Percentiles rank a stretch among this genome's conserved stretches.
Evolutionary conservation across 2,888 invertebrate genomes (phyloP).

Genomic region (Papilio elwesi): DNA sequence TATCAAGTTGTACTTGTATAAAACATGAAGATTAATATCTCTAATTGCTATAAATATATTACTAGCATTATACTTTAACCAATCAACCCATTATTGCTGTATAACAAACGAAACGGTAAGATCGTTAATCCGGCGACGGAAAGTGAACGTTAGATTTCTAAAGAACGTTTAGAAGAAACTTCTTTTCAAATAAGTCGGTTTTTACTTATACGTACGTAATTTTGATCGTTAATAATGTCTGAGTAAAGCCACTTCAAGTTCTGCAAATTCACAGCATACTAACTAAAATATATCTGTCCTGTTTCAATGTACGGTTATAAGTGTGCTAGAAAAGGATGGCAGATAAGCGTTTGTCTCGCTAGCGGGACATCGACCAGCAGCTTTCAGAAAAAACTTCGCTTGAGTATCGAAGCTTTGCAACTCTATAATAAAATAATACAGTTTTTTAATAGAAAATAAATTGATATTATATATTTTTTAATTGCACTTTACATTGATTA

Average conservation of each 20-base stretch:
- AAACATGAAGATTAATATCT: slow-evolving; percentile 38
- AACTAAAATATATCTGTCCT: slow-evolving; percentile 58
- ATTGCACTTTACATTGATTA: background rate
- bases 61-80: slow-evolving; percentile 61
- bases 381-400: slow-evolving; percentile 80
- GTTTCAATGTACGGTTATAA: slow-evolving; percentile 55
- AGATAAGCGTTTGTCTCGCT: slow-evolving; percentile 69
- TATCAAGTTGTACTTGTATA: slow-evolving; percentile 6
- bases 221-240: slow-evolving; percentile 71
- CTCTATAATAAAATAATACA: slow-evolving; percentile 53
- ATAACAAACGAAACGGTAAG: slow-evolving; percentile 59
- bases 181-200: slow-evolving; percentile 62
- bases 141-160: slow-evolving; percentile 47
- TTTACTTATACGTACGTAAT: slow-evolving; percentile 69
- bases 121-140: slow-evolving; percentile 56
- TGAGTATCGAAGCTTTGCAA: slow-evolving; percentile 60
- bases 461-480: background rate
- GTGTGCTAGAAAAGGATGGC: slow-evolving; percentile 60
- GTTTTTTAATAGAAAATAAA: background rate
- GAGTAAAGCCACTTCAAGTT: slow-evolving; percentile 76
- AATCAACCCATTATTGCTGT: slow-evolving; percentile 63
- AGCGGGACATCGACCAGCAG: slow-evolving; percentile 84
- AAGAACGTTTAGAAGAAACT: slow-evolving; percentile 44
- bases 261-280: slow-evolving; percentile 67
- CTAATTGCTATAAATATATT: slow-evolving; percentile 56